Conservation (phyloP, 2,888 invertebrate species). For the Pheosia gnoma region DNA sequence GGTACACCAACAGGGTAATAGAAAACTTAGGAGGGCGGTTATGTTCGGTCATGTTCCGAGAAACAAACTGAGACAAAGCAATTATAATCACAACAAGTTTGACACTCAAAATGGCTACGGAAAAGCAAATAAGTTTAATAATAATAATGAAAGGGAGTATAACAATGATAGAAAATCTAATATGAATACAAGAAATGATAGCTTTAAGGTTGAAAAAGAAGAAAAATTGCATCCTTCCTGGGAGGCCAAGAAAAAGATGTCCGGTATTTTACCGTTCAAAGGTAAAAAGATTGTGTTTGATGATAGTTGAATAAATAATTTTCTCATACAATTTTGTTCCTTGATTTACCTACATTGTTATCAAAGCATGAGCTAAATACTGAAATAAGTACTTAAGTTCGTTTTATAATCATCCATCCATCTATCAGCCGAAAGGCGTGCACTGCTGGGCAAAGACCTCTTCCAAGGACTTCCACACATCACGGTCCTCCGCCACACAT, state of each 20-base stretch:
- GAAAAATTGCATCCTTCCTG: constrained; percentile 82
- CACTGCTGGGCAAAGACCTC: no score
- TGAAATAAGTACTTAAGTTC: no score
- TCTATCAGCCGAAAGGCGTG: no score
- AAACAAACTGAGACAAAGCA: constrained; percentile 54
- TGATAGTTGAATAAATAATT: constrained; percentile 45
- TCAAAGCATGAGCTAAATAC: no score
- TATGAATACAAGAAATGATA: constrained; percentile 23
- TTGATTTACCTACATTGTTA: not conserved
- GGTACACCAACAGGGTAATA: constrained; percentile 70
- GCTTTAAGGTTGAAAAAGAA: constrained; percentile 41
- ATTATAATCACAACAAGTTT: constrained; percentile 32
- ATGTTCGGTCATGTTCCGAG: constrained; percentile 75
- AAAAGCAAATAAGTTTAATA: constrained; percentile 32
- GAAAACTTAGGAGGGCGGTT: constrained; percentile 71
- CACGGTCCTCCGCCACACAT: no score
- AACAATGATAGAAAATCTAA: constrained; percentile 28
- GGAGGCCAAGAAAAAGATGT: constrained; percentile 80
- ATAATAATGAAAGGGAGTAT: constrained; percentile 28
- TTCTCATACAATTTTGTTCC: constrained; percentile 8
- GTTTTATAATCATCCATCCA: no score
- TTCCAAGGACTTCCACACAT: no score
- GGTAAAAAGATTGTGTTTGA: constrained; percentile 80
- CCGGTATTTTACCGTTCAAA: constrained; percentile 72
- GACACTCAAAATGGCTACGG: constrained; percentile 38